Percentiles rank a stretch among this genome's conserved stretches.
phyloP scores from a whole-genome alignment of 1,140 invertebrate species.

The Scaptomyza pallida region DNA sequence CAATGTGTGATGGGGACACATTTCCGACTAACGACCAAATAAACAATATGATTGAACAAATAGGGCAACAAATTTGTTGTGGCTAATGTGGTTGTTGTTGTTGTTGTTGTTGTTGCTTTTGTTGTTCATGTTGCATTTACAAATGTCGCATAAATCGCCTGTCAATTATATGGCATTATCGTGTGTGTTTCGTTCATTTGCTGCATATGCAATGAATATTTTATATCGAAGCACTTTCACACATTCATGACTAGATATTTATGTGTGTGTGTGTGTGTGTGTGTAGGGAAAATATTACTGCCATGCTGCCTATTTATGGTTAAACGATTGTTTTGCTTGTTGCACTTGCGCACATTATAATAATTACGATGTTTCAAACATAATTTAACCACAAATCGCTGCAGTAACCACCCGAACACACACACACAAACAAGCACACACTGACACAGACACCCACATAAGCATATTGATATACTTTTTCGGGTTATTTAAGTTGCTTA shows the following conservation, averaged over 20 bases:
- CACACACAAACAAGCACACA: background rate
- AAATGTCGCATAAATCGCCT: constrained; percentile 66
- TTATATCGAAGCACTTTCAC: constrained; percentile 24
- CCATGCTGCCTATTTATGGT: constrained; percentile 2
- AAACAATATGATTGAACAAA: constrained; percentile 45
- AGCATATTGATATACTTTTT: constrained; percentile 51
- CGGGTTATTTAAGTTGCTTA: constrained; percentile 45
- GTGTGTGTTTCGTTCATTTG: constrained; percentile 29
- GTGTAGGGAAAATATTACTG: background rate
- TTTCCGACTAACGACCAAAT: background rate
- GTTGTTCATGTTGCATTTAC: constrained; percentile 26
- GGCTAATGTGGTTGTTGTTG: background rate
- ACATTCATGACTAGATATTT: background rate
- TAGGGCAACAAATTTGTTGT: constrained; percentile 40
- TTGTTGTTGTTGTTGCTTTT: constrained; percentile 4
- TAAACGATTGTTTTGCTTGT: constrained; percentile 28
- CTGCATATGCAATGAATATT: constrained; percentile 54
- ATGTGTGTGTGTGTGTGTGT: background rate
- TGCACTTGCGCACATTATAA: constrained; percentile 33
- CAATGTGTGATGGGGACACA: constrained; percentile 11
- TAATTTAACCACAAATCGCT: constrained; percentile 50
- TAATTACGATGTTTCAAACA: constrained; percentile 47
- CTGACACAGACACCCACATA: background rate
- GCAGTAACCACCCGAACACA: constrained; percentile 15
- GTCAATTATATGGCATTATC: constrained; percentile 74